A percentile compares a stretch with the other conserved stretches of the same genome.
phyloP scores from a whole-genome alignment of 2,888 invertebrate genomes.

The Teleogryllus oceanicus region DNA sequence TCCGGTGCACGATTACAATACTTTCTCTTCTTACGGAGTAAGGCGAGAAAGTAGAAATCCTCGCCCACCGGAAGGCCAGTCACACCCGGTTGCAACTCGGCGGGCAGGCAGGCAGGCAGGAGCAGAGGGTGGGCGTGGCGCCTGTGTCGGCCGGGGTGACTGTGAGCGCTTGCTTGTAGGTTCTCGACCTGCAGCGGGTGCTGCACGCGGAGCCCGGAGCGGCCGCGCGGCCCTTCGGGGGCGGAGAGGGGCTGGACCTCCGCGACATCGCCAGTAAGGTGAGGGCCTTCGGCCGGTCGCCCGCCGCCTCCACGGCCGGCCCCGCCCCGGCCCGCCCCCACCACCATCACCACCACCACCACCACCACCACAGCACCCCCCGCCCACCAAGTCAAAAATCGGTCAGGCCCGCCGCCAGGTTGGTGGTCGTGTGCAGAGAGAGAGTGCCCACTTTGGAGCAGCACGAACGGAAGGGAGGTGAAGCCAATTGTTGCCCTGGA shows the following conservation, averaged over 20 bases:
- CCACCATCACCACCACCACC: background rate
- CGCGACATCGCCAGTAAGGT: slow-evolving; percentile 52
- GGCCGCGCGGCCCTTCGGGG: slow-evolving; percentile 46
- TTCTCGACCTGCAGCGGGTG: slow-evolving; percentile 75
- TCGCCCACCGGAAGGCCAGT: background rate
- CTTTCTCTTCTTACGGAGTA: too few relatives aligned
- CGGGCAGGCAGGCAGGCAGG: background rate
- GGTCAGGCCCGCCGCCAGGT: background rate
- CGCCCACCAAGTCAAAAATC: slow-evolving; percentile 6
- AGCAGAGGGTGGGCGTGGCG: background rate
- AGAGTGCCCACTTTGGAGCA: too few relatives aligned
- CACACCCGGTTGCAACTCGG: background rate
- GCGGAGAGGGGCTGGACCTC: slow-evolving; percentile 53
- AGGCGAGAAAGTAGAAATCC: too few relatives aligned
- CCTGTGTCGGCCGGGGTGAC: background rate
- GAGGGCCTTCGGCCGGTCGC: slow-evolving; percentile 40
- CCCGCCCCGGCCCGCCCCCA: background rate
- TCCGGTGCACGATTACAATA: too few relatives aligned
- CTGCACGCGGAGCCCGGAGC: slow-evolving; percentile 69
- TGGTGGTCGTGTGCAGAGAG: background rate
- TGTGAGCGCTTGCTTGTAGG: slow-evolving; percentile 50
- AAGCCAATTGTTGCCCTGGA: background rate
- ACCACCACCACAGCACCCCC: background rate
- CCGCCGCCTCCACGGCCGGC: background rate
- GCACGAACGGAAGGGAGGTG: background rate